A percentile compares a stretch with the other conserved stretches of the same genome.
These are phyloP conservation scores for Chelonia mydas DNA, from an alignment of 2,797 vertebrate species.

Conservation along the genomic window DNA sequence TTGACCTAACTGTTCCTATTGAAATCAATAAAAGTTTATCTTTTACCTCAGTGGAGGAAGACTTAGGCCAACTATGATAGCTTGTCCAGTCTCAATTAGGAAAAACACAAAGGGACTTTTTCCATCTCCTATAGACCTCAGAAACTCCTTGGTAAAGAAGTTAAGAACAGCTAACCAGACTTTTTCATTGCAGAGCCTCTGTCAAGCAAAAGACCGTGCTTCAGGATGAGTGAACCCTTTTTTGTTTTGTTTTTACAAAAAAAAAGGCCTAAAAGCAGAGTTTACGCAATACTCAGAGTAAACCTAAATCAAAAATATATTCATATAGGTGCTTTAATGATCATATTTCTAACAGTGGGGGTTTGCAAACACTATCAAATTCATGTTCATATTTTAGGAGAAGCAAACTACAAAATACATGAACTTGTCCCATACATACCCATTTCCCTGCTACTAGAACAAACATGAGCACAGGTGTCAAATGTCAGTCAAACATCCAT, in stretches of 20 bases:
- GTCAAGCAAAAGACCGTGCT: neutral
- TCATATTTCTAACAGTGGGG: constrained; percentile 52
- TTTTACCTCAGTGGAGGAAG: neutral
- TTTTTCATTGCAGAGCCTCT: neutral
- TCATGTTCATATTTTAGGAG: constrained; percentile 30
- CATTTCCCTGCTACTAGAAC: constrained; percentile 41
- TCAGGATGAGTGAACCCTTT: neutral
- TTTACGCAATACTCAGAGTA: constrained; percentile 23
- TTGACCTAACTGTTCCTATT: neutral
- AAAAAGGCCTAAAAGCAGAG: constrained; percentile 15
- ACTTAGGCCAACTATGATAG: neutral
- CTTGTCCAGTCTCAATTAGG: neutral
- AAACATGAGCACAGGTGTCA: neutral
- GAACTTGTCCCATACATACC: constrained; percentile 17
- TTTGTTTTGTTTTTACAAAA: neutral
- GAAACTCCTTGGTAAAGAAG: neutral
- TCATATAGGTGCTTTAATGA: constrained; percentile 24
- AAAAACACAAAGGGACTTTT: neutral
- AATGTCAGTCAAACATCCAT: constrained; percentile 13
- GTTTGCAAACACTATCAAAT: constrained; percentile 58
- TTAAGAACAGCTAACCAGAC: neutral
- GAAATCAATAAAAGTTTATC: neutral
- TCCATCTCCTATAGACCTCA: neutral
- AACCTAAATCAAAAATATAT: constrained; percentile 62
- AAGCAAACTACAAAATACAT: constrained; percentile 40